phyloP scores from a whole-genome alignment of 2,797 vertebrate genomes.

The Rhinella marina region DNA sequence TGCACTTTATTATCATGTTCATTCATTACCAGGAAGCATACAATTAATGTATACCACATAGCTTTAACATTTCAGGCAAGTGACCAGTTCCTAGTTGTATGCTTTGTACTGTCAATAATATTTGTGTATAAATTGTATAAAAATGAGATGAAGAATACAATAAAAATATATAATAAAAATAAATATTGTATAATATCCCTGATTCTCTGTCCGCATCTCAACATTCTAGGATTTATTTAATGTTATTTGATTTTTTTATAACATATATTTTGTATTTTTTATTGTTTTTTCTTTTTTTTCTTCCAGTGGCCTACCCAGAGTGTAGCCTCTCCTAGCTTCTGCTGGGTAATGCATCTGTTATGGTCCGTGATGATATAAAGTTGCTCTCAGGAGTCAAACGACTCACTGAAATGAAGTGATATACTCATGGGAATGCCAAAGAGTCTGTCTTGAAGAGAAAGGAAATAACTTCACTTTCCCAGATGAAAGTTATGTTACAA shows the following conservation, averaged over 20 bases:
- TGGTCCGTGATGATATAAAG: constrained; percentile 48
- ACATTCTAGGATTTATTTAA: not conserved
- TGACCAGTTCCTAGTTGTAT: not conserved
- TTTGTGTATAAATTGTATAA: not conserved
- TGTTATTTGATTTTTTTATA: not conserved
- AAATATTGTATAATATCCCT: no score
- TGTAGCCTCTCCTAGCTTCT: not conserved
- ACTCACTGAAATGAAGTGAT: constrained; percentile 58
- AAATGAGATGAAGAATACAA: not conserved
- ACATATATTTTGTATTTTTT: not conserved
- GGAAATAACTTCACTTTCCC: constrained; percentile 51
- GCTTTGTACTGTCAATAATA: not conserved
- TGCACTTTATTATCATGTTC: not conserved
- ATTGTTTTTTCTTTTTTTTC: not conserved
- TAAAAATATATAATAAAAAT: not conserved
- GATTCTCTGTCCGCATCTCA: no score
- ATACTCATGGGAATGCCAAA: constrained; percentile 37
- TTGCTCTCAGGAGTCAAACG: constrained; percentile 51
- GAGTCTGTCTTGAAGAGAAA: constrained; percentile 49
- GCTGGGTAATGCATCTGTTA: not conserved
- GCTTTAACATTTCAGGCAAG: not conserved
- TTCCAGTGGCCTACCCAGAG: not conserved
- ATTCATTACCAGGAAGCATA: constrained; percentile 4
- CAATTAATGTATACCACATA: not conserved
- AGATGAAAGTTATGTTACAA: constrained; percentile 61